phyloP scores from a whole-genome alignment of 2,888 invertebrate species.

The Drosophila lutescens region DNA sequence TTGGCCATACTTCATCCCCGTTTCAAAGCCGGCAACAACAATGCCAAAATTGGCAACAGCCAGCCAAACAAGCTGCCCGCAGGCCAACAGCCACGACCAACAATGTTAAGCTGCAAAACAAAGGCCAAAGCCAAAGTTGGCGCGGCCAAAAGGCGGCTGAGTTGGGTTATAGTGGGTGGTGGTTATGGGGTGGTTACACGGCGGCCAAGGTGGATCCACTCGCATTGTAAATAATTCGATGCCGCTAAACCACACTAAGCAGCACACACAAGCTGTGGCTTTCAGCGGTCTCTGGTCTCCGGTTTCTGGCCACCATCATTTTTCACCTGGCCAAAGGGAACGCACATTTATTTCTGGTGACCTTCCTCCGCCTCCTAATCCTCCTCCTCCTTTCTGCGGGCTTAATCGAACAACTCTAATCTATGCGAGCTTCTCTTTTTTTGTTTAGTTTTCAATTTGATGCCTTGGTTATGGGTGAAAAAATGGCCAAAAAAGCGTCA shows the following conservation, averaged over 20 bases:
- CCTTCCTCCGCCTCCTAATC: neutral
- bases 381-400: neutral
- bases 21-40: constrained; percentile 46
- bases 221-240: constrained; percentile 69
- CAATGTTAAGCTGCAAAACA: constrained; percentile 65
- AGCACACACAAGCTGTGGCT: constrained; percentile 46
- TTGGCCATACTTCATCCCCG: constrained; percentile 42
- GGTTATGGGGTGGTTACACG: neutral
- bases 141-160: constrained; percentile 40
- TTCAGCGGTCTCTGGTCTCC: constrained; percentile 21
- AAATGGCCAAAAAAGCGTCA: constrained; percentile 18
- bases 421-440: constrained; percentile 11
- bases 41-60: constrained; percentile 61
- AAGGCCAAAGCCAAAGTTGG: constrained; percentile 51
- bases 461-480: constrained; percentile 25
- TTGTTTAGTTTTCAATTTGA: constrained; percentile 36
- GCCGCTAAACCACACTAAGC: constrained; percentile 68
- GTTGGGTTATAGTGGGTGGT: neutral
- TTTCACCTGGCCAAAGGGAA: constrained; percentile 44
- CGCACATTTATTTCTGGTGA: constrained; percentile 43
- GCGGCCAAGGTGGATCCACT: neutral
- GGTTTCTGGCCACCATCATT: constrained; percentile 31
- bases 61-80: constrained; percentile 43
- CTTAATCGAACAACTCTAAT: constrained; percentile 42
- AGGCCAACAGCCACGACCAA: constrained; percentile 52